Evolutionary conservation across 35 echinoderm and acorn worm species (phyloP), one percentile per base, ranked within the genome.

Genomic region (Heliocidaris tuberculata): DNA sequence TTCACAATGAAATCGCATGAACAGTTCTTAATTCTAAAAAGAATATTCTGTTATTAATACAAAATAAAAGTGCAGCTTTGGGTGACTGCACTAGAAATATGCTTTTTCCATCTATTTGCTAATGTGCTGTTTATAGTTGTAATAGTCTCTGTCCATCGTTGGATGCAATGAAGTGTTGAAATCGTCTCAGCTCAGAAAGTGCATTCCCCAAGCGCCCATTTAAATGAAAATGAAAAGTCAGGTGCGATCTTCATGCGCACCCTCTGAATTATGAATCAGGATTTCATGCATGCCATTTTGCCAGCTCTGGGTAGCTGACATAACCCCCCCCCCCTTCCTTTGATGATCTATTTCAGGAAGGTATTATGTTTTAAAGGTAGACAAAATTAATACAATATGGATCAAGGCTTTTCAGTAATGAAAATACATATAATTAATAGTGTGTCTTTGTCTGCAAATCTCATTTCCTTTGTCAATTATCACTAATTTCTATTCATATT

Each of bases 151-250:
- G 17, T 5, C 27, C 7, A 0, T 78, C 65, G n/a, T n/a, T n/a
- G 27, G 7, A 78, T n/a, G 19, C 65, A 78, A 27, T n/a, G 19
- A n/a, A n/a, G 65, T 27, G 21, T 6, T 7, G 17, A 78, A 78
- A 78, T 78, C 65, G 19, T 19, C 65, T 27, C 65, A 78, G 27
- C 65, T 27, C 65, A 78, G 27, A 78, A 78, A 78, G 7, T 56
- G 65, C 19, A 78, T 27, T 78, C 65, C 65, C 65, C 65, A 27
- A n/a, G 65, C 65, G 4, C 65, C 65, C 27, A 78, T 78, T 78
- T 78, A 29, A 78, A 78, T 78, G 65, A 78, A 78, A 78, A 78
- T 78, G 65, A 78, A n/a, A 78, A 78, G 65, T 78, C 65, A 78
- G 65, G 65, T 78, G 65, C 27, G 65, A 78, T 78, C 65, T 27